These are phyloP conservation scores for Actinia equina DNA, from an alignment of 64 coral and sea anemone species.

Conservation along the genomic window DNA sequence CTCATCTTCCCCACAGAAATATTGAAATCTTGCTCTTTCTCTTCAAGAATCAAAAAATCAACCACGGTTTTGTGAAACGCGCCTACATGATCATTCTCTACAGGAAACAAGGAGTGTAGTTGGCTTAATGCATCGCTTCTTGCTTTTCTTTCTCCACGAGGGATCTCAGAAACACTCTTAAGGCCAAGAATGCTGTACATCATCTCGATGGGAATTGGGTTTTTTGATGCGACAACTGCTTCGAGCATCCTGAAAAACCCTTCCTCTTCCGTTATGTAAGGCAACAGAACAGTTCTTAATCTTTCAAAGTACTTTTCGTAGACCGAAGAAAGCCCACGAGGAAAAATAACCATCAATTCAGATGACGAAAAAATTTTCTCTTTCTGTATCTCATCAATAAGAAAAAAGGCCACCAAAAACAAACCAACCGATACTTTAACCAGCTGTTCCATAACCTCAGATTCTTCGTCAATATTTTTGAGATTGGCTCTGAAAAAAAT, in stretches of 20 bases:
- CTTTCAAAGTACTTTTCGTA: slow-evolving; percentile 33
- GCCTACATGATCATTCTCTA: not conserved
- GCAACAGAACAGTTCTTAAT: not conserved
- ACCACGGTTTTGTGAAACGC: slow-evolving; percentile 34
- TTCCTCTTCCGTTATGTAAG: slow-evolving; percentile 16
- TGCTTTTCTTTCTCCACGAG: not conserved
- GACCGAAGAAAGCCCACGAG: slow-evolving; percentile 16
- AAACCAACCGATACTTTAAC: slow-evolving; percentile 33
- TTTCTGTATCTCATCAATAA: slow-evolving; percentile 11
- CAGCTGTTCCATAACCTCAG: not conserved
- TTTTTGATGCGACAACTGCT: slow-evolving; percentile 18
- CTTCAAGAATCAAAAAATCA: slow-evolving; percentile 18
- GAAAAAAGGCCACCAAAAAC: slow-evolving; percentile 38
- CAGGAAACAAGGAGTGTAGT: slow-evolving; percentile 15
- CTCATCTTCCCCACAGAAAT: no score
- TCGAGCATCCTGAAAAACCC: slow-evolving; percentile 9
- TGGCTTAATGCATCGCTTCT: not conserved
- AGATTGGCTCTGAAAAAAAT: not conserved
- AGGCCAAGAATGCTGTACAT: slow-evolving; percentile 8
- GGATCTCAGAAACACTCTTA: not conserved
- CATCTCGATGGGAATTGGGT: slow-evolving; percentile 34
- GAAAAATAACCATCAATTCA: not conserved
- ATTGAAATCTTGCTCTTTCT: no score
- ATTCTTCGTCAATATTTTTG: not conserved
- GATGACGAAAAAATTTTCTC: not conserved